These are phyloP conservation scores for Microtus ochrogaster DNA, from an alignment of 2,113 vertebrate species.

Conservation along the genomic window DNA sequence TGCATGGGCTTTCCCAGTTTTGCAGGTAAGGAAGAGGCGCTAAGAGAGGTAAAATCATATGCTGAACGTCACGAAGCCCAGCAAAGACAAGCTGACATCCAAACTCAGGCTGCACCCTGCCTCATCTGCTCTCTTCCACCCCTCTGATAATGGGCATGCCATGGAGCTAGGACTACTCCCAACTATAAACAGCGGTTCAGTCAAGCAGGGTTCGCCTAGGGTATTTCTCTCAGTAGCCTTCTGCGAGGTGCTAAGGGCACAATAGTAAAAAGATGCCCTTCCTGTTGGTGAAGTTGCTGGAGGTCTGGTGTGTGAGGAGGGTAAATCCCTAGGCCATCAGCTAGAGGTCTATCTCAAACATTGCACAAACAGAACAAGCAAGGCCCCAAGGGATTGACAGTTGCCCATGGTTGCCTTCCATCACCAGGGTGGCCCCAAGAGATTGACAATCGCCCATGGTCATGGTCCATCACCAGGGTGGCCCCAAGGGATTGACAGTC, in stretches of 20 bases:
- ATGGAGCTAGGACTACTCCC: neutral
- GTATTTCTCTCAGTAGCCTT: neutral
- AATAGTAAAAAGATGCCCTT: neutral
- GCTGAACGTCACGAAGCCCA: neutral
- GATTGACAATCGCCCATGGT: neutral
- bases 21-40: neutral
- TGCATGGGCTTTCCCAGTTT: neutral
- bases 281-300: neutral
- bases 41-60: constrained; percentile 25
- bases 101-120: neutral
- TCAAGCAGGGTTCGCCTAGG: neutral
- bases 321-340: neutral
- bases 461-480: neutral
- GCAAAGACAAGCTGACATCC: neutral
- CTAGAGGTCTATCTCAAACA: neutral
- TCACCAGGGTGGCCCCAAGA: neutral
- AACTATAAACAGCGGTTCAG: neutral
- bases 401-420: no score
- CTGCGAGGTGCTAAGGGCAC: neutral
- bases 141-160: fast-evolving
- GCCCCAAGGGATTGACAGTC: neutral
- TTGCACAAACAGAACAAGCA: neutral
- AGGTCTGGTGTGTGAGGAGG: neutral
- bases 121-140: neutral
- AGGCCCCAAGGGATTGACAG: neutral